Conservation (phyloP, 2,888 invertebrate genomes). For the Blastobasis adustella region DNA sequence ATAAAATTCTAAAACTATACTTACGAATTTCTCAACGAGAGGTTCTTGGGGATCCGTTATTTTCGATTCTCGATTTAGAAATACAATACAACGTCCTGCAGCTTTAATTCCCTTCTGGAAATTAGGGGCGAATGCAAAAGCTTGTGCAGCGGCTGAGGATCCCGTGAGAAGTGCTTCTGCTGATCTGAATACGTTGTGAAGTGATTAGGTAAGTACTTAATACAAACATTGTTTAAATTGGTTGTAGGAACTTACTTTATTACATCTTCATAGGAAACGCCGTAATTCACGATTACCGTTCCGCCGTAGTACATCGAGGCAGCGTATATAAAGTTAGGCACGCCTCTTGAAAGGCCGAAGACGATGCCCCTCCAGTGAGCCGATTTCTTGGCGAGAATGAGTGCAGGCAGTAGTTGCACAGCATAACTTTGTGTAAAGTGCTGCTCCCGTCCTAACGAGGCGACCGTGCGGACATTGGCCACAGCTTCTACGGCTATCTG, state of each 20-base stretch:
- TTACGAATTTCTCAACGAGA: constrained; percentile 50
- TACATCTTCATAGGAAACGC: constrained; percentile 73
- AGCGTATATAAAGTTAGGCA: constrained; percentile 83
- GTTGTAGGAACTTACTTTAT: constrained; percentile 76
- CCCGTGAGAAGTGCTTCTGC: constrained; percentile 83
- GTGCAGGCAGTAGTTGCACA: constrained; percentile 74
- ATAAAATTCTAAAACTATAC: constrained; percentile 13
- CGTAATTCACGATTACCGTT: constrained; percentile 75
- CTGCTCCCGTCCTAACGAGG: constrained; percentile 81
- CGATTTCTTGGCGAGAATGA: constrained; percentile 70
- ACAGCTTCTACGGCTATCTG: constrained; percentile 86
- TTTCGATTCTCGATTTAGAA: constrained; percentile 77
- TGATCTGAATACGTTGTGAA: constrained; percentile 64
- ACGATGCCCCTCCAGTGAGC: constrained; percentile 81
- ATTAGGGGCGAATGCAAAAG: constrained; percentile 85
- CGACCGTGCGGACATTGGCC: constrained; percentile 85
- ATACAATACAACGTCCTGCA: constrained; percentile 78
- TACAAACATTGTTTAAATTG: too few relatives aligned
- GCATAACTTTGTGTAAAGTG: constrained; percentile 79
- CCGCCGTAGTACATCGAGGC: constrained; percentile 84
- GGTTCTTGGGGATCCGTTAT: constrained; percentile 66
- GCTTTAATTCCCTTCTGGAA: constrained; percentile 86
- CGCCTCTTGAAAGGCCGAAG: constrained; percentile 81
- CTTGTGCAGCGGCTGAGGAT: constrained; percentile 80
- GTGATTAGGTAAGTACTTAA: too few relatives aligned